Conservation (phyloP, 2,888 invertebrate genomes). For the Ophion ellenae region DNA sequence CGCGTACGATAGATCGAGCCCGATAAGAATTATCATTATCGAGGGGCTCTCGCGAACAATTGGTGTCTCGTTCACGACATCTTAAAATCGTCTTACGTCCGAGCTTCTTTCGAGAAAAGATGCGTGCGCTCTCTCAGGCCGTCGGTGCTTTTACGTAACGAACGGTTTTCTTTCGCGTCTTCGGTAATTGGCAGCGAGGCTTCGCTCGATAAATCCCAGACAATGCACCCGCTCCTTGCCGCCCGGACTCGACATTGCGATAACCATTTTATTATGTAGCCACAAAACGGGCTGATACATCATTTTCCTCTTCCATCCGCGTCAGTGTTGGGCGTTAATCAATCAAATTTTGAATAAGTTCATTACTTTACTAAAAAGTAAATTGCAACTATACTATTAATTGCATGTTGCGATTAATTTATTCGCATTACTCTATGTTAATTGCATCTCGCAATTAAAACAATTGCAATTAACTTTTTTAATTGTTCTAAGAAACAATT, state of each 20-base stretch:
- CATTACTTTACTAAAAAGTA: too few species aligned
- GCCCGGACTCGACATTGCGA: conserved; percentile 69
- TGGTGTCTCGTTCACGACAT: conserved; percentile 7
- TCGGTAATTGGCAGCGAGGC: conserved; percentile 76
- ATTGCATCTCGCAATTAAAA: too few species aligned
- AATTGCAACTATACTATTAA: too few species aligned
- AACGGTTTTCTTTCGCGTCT: conserved; percentile 51
- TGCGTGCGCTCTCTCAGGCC: conserved; percentile 17
- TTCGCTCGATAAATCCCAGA: conserved; percentile 77
- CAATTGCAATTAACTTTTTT: too few species aligned
- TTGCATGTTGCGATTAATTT: too few species aligned
- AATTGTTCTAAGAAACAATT: too few species aligned
- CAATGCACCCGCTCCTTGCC: conserved; percentile 72
- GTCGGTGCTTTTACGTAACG: conserved; percentile 59
- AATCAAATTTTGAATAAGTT: too few species aligned
- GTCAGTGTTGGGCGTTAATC: too few species aligned
- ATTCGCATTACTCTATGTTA: too few species aligned
- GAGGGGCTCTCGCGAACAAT: background rate
- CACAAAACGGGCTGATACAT: conserved; percentile 42
- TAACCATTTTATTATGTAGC: conserved; percentile 59
- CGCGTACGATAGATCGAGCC: background rate
- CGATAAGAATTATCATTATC: conserved; percentile 15
- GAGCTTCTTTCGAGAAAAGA: background rate
- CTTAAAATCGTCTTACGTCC: conserved; percentile 25
- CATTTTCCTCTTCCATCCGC: conserved; percentile 43